Conservation (phyloP, 2,113 vertebrate species). For the Hipposideros armiger region DNA sequence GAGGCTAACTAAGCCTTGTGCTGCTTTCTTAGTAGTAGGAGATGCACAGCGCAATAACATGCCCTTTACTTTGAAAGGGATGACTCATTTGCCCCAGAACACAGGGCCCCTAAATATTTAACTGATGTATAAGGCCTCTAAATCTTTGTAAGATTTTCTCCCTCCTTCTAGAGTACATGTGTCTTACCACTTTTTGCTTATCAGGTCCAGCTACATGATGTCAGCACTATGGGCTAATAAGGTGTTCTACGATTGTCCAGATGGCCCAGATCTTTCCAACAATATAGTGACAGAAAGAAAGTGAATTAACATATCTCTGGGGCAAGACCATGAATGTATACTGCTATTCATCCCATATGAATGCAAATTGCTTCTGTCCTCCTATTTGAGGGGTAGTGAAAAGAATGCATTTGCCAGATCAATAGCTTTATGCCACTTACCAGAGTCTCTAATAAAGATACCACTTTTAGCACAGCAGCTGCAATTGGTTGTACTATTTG, state of each 20-base stretch:
- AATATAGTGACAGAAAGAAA: constrained; percentile 49
- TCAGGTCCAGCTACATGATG: background rate
- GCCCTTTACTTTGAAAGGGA: background rate
- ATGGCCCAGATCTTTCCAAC: constrained; percentile 62
- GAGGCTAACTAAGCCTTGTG: background rate
- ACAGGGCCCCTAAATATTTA: background rate
- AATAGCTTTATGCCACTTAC: constrained; percentile 58
- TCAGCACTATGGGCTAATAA: background rate
- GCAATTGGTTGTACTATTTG: background rate
- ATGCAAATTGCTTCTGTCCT: constrained; percentile 72
- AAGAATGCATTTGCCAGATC: constrained; percentile 68
- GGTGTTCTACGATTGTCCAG: constrained; percentile 51
- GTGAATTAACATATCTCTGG: constrained; percentile 75
- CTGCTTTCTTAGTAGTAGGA: background rate
- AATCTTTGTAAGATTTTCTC: background rate
- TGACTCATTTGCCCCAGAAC: background rate
- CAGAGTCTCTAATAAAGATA: constrained; percentile 63
- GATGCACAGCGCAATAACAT: background rate
- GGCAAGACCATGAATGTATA: constrained; percentile 56
- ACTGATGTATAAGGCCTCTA: background rate
- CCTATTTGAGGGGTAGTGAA: constrained; percentile 61
- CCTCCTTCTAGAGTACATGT: background rate
- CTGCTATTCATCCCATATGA: constrained; percentile 39
- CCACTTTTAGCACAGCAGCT: constrained; percentile 2
- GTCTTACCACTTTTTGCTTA: background rate